Evolutionary conservation across 2,888 invertebrate genomes (phyloP).

Genomic region (Meloe dianella): DNA sequence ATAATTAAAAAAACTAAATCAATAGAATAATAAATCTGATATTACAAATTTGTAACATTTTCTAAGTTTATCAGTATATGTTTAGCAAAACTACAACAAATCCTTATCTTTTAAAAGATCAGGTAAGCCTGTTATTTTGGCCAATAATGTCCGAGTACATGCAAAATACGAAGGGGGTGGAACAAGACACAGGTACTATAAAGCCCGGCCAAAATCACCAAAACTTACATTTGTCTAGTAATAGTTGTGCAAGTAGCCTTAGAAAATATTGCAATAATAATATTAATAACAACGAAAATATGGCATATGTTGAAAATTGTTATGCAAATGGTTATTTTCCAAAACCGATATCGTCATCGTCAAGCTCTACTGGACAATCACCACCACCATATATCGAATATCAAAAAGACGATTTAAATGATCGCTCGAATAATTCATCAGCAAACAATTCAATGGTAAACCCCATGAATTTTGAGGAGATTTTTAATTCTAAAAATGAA

Average conservation of each 20-base stretch:
- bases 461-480: not conserved
- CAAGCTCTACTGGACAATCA: not conserved
- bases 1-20: not conserved
- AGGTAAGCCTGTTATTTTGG: not conserved
- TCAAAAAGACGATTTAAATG: not conserved
- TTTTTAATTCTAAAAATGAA: not conserved
- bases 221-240: not conserved
- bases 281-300: not conserved
- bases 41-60: not conserved
- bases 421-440: not conserved
- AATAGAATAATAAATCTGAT: not conserved
- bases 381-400: constrained; percentile 1
- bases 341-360: not conserved
- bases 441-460: not conserved
- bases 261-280: not conserved
- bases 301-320: constrained; percentile 9
- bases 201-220: not conserved
- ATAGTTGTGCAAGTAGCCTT: not conserved
- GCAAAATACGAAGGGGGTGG: constrained; percentile 5
- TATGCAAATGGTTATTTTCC: not conserved
- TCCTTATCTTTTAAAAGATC: not conserved
- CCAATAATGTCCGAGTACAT: constrained; percentile 2
- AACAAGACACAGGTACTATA: not conserved
- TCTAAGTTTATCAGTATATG: too few species aligned
- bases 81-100: not conserved